These are phyloP conservation scores for Chiridota heheva DNA, from an alignment of 35 echinoderm and acorn worm species.

Conservation along the genomic window DNA sequence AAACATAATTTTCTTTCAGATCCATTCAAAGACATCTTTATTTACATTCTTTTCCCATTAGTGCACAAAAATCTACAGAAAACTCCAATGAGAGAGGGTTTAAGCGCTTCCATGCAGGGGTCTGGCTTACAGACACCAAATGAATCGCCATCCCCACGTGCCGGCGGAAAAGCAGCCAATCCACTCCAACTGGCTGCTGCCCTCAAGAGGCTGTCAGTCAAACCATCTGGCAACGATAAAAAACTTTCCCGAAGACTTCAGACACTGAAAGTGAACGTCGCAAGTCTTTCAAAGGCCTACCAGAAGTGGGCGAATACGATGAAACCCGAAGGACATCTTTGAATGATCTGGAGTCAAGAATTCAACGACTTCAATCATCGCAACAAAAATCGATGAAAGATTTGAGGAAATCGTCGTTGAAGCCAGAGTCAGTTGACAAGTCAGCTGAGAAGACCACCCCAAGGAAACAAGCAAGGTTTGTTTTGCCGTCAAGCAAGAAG, in stretches of 20 bases:
- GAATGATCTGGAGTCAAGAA: constrained; percentile 68
- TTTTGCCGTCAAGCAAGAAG: constrained; percentile 84
- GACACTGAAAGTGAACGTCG: constrained; percentile 7
- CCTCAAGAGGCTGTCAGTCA: constrained; percentile 61
- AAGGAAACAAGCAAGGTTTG: constrained; percentile 79
- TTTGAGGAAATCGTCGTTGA: constrained; percentile 46
- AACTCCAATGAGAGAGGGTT: too few species aligned
- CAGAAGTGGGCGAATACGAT: constrained; percentile 37
- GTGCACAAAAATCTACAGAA: too few species aligned
- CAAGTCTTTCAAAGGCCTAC: constrained; percentile 31
- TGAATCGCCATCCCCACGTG: neutral
- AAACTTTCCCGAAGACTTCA: neutral
- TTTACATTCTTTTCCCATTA: too few species aligned
- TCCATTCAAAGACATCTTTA: too few species aligned
- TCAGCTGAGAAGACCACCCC: constrained; percentile 24
- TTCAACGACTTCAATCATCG: constrained; percentile 56
- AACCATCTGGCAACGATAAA: constrained; percentile 13
- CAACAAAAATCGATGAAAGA: constrained; percentile 70
- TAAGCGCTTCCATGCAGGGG: constrained; percentile 13
- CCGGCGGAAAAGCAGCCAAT: constrained; percentile 48
- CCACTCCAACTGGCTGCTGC: constrained; percentile 77
- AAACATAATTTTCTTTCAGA: too few species aligned
- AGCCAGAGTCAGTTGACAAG: constrained; percentile 32
- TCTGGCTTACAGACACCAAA: constrained; percentile 21
- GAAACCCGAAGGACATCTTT: constrained; percentile 57